phyloP scores from a whole-genome alignment of 2,797 vertebrate genomes.

The Gymnothorax reevesii region DNA sequence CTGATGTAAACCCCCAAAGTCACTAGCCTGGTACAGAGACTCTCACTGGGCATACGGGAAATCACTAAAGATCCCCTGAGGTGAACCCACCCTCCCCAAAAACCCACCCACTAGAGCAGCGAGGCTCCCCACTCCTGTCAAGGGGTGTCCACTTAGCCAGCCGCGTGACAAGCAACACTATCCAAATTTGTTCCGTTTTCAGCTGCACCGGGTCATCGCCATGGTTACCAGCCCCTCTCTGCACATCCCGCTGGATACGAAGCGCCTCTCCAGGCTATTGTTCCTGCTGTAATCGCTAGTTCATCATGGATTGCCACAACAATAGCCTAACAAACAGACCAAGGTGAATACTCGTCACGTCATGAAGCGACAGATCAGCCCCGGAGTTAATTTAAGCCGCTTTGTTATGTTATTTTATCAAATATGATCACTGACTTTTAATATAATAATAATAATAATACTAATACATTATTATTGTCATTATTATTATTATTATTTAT shows the following conservation, averaged over 20 bases:
- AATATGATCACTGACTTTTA: background rate
- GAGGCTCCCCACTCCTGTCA: slow-evolving; percentile 32
- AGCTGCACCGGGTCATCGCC: slow-evolving; percentile 48
- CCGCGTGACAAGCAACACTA: slow-evolving; percentile 43
- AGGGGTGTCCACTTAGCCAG: slow-evolving; percentile 43
- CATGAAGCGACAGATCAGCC: background rate
- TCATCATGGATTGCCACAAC: slow-evolving; percentile 32
- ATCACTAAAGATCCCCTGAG: background rate
- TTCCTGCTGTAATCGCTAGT: slow-evolving; percentile 33
- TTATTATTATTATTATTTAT: background rate
- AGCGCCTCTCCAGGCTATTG: slow-evolving; percentile 37
- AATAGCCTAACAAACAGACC: background rate
- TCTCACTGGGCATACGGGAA: slow-evolving; percentile 18
- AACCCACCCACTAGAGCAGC: slow-evolving; percentile 16
- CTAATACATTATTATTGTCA: no score
- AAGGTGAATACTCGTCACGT: background rate
- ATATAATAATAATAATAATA: no score
- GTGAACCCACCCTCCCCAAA: slow-evolving; percentile 1
- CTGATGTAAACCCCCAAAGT: slow-evolving; percentile 40
- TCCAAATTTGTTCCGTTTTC: slow-evolving; percentile 41
- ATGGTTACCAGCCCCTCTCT: slow-evolving; percentile 50
- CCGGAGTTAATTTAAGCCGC: background rate
- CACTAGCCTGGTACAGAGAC: no score
- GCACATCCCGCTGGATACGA: slow-evolving; percentile 37
- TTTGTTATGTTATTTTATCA: background rate